Evolutionary conservation across 2,113 vertebrate species (phyloP).

Genomic region (Neofelis nebulosa): DNA sequence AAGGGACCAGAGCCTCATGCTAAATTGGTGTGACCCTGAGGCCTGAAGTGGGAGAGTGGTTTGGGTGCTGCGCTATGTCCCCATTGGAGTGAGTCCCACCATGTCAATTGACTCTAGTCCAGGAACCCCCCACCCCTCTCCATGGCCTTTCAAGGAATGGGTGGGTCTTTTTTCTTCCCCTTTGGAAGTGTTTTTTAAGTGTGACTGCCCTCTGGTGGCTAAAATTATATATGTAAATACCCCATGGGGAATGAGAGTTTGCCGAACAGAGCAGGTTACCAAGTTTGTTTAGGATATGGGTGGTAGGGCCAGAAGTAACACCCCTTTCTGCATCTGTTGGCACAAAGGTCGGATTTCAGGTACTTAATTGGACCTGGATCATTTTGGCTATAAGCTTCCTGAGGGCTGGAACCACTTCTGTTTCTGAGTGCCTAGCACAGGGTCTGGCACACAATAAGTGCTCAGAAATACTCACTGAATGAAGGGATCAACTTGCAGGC

Average conservation of each 20-base stretch:
- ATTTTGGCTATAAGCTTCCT: background rate
- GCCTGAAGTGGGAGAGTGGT: background rate
- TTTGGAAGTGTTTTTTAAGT: conserved; percentile 33
- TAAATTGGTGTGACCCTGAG: background rate
- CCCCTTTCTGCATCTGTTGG: background rate
- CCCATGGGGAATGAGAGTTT: background rate
- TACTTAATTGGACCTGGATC: background rate
- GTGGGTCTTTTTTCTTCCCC: background rate
- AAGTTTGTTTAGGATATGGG: background rate
- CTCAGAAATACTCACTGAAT: background rate
- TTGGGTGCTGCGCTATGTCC: background rate
- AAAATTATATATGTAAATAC: background rate
- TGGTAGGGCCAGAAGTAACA: background rate
- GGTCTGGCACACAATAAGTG: background rate
- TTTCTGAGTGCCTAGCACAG: background rate
- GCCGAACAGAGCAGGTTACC: background rate
- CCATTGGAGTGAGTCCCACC: background rate
- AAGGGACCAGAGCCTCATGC: background rate
- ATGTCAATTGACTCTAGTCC: background rate
- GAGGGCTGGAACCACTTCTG: background rate
- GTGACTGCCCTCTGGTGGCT: conserved; percentile 72
- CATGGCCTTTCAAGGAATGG: background rate
- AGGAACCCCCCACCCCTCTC: too few species aligned
- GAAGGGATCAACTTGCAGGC: background rate
- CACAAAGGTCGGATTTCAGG: background rate